These are phyloP conservation scores for Athalia rosae DNA, from an alignment of 2,888 invertebrate genomes.

Conservation along the genomic window DNA sequence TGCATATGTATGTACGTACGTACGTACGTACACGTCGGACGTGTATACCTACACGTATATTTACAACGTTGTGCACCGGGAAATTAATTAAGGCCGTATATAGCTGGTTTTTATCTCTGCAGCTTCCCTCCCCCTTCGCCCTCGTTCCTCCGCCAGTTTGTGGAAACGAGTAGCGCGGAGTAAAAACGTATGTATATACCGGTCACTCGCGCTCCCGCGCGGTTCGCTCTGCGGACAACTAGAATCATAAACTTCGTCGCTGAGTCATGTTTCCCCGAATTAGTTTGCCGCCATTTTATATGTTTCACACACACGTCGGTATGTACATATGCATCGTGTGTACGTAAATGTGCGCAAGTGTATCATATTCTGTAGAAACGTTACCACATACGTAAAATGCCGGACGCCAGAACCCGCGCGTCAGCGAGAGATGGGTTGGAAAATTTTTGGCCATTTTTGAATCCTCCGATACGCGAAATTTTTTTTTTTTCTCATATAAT, in stretches of 20 bases:
- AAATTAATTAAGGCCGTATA: no score
- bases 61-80: no score
- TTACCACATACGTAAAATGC: no score
- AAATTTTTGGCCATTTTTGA: no score
- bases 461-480: neutral
- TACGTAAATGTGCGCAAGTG: neutral
- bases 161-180: no score
- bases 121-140: neutral
- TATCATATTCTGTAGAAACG: no score
- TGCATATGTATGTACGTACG: no score
- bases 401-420: no score
- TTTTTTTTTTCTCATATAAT: neutral
- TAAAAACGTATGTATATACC: neutral
- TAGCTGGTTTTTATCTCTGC: no score
- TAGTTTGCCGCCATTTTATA: slow-evolving; percentile 20
- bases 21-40: no score
- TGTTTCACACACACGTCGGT: neutral
- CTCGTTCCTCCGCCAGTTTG: neutral
- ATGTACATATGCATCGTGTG: neutral
- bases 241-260: slow-evolving; percentile 15
- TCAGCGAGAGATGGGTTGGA: no score
- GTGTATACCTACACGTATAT: no score
- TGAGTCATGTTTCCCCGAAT: slow-evolving; percentile 33
- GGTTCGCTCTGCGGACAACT: slow-evolving; percentile 18
- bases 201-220: slow-evolving; percentile 17